Base-by-base conservation (phyloP, 2,797 vertebrate genomes). In the Odontamblyopus rebecca region DNA sequence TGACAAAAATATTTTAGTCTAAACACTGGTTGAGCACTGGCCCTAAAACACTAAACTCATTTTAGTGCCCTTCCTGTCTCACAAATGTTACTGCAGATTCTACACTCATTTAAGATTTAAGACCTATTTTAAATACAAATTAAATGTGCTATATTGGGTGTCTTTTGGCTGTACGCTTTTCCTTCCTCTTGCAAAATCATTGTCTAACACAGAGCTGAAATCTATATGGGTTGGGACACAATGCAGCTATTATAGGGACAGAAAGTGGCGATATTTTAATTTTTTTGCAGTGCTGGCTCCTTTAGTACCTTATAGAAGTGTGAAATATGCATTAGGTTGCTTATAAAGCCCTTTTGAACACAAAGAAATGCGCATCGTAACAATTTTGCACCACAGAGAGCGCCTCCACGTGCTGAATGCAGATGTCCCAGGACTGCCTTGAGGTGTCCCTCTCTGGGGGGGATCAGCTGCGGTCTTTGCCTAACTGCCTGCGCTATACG, bases 401-500 rank as follows among this genome's bases (percentile, higher is more conserved):
- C 44, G 15, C 26, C 13, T 61, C 29, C 68, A 70, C 70, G 77
- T 13, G 0, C 23, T 75, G 56, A 72, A 82, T 79, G 60, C 23
- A 18, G 26, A 6, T 64, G 70, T 81, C 61, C 66, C 60, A 60
- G 51, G 32, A 75, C 61, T 23, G 59, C 64, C 54, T 86, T 70
- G 81, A 81, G 78, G 74, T 81, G 65, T 72, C 48, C 0, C 38
- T 73, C 69, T 56, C 65, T 48, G 26, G 26, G 32, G 69, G 41
- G 80, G 76, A 69, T 78, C 59, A 68, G 69, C 67, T 63, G 69
- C 32, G 70, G 66, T 67, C 60, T 76, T 67, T 63, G 56, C 44
- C 29, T 69, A 71, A 74, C 56, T 30, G 32, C 56, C 50, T 38
- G 65, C 54, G 26, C 66, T 26, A 62, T 38, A 41, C 51, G 76